phyloP scores from a whole-genome alignment of 2,888 invertebrate species.

The Oligia fasciuncula region DNA sequence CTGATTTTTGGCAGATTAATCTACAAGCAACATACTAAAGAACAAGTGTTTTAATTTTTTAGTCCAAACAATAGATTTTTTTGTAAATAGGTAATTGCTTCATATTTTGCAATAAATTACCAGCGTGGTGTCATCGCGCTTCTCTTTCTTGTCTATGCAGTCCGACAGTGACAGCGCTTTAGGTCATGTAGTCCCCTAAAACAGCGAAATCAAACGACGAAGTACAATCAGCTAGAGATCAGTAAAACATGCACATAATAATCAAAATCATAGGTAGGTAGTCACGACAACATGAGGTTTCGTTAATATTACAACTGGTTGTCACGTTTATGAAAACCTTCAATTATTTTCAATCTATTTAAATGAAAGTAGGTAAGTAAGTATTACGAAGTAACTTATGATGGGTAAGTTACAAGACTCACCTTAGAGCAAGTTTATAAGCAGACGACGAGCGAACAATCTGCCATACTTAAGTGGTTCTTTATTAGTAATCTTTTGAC shows the following conservation, averaged over 20 bases:
- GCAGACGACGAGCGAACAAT: conserved; percentile 41
- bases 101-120: too few relatives aligned
- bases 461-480: conserved; percentile 48
- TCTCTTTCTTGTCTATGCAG: too few relatives aligned
- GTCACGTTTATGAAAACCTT: too few relatives aligned
- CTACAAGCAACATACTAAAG: too few relatives aligned
- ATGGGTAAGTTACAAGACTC: conserved; percentile 37
- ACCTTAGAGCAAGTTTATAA: conserved; percentile 40
- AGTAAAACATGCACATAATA: not conserved
- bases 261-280: not conserved
- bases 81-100: too few relatives aligned
- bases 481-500: conserved; percentile 32
- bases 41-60: too few relatives aligned
- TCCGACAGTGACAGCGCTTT: too few relatives aligned
- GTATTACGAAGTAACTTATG: conserved; percentile 14
- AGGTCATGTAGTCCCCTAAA: not conserved
- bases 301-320: not conserved
- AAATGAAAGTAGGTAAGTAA: not conserved
- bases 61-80: too few relatives aligned
- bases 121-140: too few relatives aligned
- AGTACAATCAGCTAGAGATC: not conserved
- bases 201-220: not conserved
- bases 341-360: not conserved
- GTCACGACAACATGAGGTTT: not conserved
- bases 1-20: too few relatives aligned